Percentiles rank a stretch among this genome's conserved stretches.
Conservation (phyloP, 1,140 invertebrate genomes). For the Harpegnathos saltator region DNA sequence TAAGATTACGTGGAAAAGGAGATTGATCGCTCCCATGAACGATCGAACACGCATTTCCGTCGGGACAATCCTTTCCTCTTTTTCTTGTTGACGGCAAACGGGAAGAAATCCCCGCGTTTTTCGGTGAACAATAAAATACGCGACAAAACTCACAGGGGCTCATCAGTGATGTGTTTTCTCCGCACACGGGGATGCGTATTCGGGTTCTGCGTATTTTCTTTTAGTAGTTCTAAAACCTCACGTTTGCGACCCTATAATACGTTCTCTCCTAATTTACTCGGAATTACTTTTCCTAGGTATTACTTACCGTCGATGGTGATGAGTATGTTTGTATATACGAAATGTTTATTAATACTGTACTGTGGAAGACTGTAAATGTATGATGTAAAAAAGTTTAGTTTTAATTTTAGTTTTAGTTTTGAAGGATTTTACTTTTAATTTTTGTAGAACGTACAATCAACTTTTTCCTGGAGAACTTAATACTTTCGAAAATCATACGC, state of each 20-base stretch:
- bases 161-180: conserved; percentile 34
- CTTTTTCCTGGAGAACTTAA: not conserved
- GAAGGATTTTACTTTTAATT: not conserved
- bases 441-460: too few relatives aligned
- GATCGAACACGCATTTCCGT: conserved; percentile 80
- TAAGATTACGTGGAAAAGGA: conserved; percentile 78
- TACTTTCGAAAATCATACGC: not conserved
- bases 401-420: not conserved
- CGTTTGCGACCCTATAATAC: conserved; percentile 28
- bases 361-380: not conserved
- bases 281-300: conserved; percentile 58
- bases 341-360: not conserved
- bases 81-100: too few relatives aligned
- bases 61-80: conserved; percentile 1
- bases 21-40: conserved; percentile 66
- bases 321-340: conserved; percentile 21
- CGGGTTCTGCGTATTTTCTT: conserved; percentile 80
- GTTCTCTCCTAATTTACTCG: conserved; percentile 23
- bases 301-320: conserved; percentile 7
- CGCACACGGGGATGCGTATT: conserved; percentile 78
- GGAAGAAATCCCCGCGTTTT: too few relatives aligned
- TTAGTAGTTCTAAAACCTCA: conserved; percentile 35
- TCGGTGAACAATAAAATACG: too few relatives aligned
- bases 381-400: not conserved
- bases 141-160: not conserved